phyloP scores from a whole-genome alignment of 2,113 vertebrate genomes.

The Suricata suricatta region DNA sequence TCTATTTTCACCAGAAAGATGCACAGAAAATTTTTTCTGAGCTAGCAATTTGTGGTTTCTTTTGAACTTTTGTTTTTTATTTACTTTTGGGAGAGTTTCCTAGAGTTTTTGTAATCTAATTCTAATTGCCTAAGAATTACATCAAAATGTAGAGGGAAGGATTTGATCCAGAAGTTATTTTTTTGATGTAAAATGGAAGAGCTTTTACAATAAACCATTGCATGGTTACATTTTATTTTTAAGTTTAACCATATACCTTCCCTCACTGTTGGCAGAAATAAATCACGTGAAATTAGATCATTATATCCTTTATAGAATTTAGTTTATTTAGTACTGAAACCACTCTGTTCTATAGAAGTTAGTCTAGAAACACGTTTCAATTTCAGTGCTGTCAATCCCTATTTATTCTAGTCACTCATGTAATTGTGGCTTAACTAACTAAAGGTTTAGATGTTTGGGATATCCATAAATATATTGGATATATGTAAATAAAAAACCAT shows the following conservation, averaged over 20 bases:
- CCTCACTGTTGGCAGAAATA: background rate
- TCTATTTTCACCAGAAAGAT: conserved; percentile 47
- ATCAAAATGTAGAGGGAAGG: background rate
- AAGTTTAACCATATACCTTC: conserved; percentile 1
- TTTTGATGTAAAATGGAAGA: background rate
- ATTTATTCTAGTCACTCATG: background rate
- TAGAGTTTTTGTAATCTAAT: conserved; percentile 37
- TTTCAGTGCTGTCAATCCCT: background rate
- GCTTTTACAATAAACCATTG: background rate
- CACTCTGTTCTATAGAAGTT: background rate
- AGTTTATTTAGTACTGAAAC: background rate
- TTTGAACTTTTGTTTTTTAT: background rate
- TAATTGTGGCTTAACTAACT: background rate
- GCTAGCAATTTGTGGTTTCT: conserved; percentile 30
- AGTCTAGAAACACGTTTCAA: background rate
- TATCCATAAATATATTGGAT: background rate
- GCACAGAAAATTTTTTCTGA: conserved; percentile 22
- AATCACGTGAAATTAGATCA: background rate
- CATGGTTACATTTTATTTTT: conserved; percentile 22
- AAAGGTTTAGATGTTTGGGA: background rate
- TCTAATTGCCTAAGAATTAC: conserved; percentile 19
- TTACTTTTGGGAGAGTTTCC: conserved; percentile 30
- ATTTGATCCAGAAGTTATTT: conserved; percentile 6
- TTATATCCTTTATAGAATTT: background rate
- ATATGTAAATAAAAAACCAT: background rate